Percentiles rank a stretch among this genome's conserved stretches.
phyloP scores from a whole-genome alignment of 2,888 invertebrate species.

The Cabera pusaria region DNA sequence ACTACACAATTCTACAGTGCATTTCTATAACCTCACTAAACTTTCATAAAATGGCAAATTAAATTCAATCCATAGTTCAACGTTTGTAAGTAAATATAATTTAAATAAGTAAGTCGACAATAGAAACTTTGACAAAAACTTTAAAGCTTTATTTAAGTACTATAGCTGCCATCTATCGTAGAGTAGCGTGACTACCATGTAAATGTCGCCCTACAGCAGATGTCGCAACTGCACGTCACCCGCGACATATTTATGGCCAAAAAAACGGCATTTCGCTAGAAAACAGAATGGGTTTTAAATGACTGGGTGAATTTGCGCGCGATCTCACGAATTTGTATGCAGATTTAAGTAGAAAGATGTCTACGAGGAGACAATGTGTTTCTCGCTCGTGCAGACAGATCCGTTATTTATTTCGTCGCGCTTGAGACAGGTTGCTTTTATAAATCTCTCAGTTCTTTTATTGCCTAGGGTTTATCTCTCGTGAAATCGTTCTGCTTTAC shows the following conservation, averaged over 20 bases:
- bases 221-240: slow-evolving; percentile 61
- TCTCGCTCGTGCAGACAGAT: slow-evolving; percentile 66
- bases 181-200: slow-evolving; percentile 40
- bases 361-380: slow-evolving; percentile 64
- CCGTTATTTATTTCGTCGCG: slow-evolving; percentile 59
- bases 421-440: slow-evolving; percentile 47
- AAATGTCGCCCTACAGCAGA: slow-evolving; percentile 45
- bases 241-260: slow-evolving; percentile 71
- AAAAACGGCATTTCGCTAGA: slow-evolving; percentile 63
- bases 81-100: too few relatives aligned
- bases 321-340: slow-evolving; percentile 77
- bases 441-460: slow-evolving; percentile 43
- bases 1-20: too few relatives aligned
- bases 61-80: too few relatives aligned
- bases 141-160: slow-evolving; percentile 33
- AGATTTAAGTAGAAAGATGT: slow-evolving; percentile 75
- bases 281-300: slow-evolving; percentile 78
- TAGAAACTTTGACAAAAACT: slow-evolving; percentile 7
- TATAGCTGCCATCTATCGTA: slow-evolving; percentile 57
- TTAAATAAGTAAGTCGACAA: too few relatives aligned
- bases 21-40: too few relatives aligned
- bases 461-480: slow-evolving; percentile 38
- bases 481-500: slow-evolving; percentile 36
- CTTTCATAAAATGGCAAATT: too few relatives aligned
- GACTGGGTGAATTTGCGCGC: slow-evolving; percentile 76